Percentiles rank a stretch among this genome's conserved stretches.
Conservation (phyloP, 2,888 invertebrate species). For the Cyclophora albipunctata region DNA sequence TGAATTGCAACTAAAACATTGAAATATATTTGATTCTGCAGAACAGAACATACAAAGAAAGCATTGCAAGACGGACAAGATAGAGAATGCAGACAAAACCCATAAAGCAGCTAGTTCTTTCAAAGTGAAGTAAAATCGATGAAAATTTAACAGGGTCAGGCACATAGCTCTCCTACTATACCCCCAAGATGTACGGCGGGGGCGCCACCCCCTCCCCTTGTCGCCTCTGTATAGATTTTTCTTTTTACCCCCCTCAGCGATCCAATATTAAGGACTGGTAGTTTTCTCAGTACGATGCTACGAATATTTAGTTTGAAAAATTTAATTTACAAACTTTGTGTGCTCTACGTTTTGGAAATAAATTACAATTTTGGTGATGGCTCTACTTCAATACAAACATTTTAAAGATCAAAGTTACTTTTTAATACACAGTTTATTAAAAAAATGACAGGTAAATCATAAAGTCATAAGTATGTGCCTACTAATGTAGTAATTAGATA, state of each 20-base stretch:
- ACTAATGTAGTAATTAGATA: no score
- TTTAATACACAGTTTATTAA: no score
- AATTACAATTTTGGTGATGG: no score
- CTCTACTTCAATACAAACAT: no score
- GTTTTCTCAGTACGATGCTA: slow-evolving; percentile 24
- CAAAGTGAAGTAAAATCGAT: slow-evolving; percentile 20
- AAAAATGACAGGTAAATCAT: no score
- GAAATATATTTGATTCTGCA: no score
- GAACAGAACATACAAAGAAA: no score
- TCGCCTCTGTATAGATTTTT: slow-evolving; percentile 57
- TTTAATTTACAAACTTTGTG: neutral
- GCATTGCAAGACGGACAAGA: neutral
- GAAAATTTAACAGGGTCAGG: slow-evolving; percentile 24
- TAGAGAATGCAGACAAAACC: neutral
- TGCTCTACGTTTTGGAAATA: no score
- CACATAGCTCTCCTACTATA: slow-evolving; percentile 8
- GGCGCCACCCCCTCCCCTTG: slow-evolving; percentile 26
- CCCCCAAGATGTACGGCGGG: slow-evolving; percentile 1
- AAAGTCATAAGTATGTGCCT: no score
- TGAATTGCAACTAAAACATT: no score
- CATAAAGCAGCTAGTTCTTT: neutral
- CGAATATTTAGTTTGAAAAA: slow-evolving; percentile 1
- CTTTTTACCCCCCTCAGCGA: slow-evolving; percentile 43
- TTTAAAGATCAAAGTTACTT: no score
- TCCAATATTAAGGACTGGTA: slow-evolving; percentile 55